Evolutionary conservation across 2,113 vertebrate genomes (phyloP).

Genomic region (Saguinus imperator): DNA sequence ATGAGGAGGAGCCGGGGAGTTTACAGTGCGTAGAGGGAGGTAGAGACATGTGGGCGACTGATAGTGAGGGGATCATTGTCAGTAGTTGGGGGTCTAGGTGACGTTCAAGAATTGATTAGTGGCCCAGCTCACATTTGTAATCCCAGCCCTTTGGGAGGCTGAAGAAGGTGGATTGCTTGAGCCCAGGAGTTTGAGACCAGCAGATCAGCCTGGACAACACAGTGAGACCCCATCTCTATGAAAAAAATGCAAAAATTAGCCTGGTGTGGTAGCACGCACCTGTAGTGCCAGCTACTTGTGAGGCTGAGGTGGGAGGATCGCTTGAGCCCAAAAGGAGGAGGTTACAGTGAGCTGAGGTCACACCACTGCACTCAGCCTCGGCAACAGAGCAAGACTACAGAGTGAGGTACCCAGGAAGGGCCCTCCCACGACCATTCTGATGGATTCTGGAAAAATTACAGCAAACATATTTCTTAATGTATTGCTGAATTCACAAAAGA

Average conservation of each 20-base stretch:
- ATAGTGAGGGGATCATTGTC: background rate
- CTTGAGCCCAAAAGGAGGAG: no score
- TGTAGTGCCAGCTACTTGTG: no score
- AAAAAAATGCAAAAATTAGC: background rate
- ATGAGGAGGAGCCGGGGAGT: background rate
- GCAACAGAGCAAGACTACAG: no score
- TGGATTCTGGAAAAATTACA: background rate
- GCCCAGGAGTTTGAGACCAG: background rate
- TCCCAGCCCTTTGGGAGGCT: background rate
- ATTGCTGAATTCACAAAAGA: background rate
- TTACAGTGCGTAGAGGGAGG: background rate
- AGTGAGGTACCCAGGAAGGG: background rate
- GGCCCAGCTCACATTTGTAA: background rate
- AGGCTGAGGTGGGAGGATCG: no score
- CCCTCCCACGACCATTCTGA: background rate
- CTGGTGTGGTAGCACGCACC: no score
- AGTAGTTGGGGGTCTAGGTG: background rate
- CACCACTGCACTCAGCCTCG: no score
- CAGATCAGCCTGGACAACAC: background rate
- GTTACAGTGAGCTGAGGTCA: no score
- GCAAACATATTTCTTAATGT: background rate
- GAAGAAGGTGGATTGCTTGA: background rate
- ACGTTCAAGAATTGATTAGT: background rate
- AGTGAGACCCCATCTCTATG: background rate
- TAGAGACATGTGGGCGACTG: background rate